A percentile compares a stretch with the other conserved stretches of the same genome.
Evolutionary conservation across 2,888 invertebrate genomes (phyloP).

Genomic region (Drosophila siamana): DNA sequence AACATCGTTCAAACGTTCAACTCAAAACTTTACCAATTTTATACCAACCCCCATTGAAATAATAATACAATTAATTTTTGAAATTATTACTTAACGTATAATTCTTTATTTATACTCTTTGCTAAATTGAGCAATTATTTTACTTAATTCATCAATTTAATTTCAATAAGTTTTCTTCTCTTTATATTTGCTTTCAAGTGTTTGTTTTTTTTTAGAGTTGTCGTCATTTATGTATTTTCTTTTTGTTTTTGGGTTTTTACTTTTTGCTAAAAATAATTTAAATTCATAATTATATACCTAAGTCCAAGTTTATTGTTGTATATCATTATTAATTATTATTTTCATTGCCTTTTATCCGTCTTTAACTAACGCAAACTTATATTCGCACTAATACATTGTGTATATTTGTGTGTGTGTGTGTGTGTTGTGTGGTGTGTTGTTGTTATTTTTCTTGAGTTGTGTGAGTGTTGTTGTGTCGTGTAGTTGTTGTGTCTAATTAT

Average conservation of each 20-base stretch:
- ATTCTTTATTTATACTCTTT: conserved; percentile 83
- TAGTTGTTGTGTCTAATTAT: conserved; percentile 58
- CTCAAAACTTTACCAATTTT: no score
- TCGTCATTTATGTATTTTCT: conserved; percentile 41
- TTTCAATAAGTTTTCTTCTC: conserved; percentile 68
- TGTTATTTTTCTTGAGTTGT: conserved; percentile 18
- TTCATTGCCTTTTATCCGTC: conserved; percentile 39
- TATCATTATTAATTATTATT: conserved; percentile 66
- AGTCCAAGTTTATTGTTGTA: conserved; percentile 77
- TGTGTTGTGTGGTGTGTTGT: conserved; percentile 35
- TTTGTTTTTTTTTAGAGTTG: conserved; percentile 63
- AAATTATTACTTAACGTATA: conserved; percentile 84
- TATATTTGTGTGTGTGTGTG: conserved; percentile 30
- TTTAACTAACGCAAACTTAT: conserved; percentile 55
- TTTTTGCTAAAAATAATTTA: conserved; percentile 80
- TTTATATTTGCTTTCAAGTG: conserved; percentile 70
- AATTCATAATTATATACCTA: conserved; percentile 81
- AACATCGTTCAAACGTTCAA: no score
- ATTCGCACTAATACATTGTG: conserved; percentile 54
- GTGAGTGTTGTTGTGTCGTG: conserved; percentile 33
- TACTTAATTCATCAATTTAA: conserved; percentile 76
- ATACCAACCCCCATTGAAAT: neutral
- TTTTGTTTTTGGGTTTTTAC: conserved; percentile 48
- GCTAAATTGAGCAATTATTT: conserved; percentile 85
- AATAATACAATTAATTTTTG: conserved; percentile 42